Evolutionary conservation across 2,888 invertebrate genomes (phyloP).

Genomic region (Onchidella celtica): DNA sequence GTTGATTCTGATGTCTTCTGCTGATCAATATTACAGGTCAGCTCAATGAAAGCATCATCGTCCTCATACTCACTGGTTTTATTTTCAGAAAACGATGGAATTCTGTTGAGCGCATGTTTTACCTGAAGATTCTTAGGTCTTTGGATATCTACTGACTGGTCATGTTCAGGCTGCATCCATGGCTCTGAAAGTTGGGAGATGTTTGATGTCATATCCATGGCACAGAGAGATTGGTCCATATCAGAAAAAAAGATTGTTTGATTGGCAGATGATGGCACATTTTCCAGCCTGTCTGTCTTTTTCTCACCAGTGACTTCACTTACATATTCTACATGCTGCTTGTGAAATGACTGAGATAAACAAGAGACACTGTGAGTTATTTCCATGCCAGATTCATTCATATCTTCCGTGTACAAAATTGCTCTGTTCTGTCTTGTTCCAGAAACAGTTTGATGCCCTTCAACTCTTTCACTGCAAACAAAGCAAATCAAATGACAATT

Average conservation of each 20-base stretch:
- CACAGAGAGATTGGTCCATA: slow-evolving; percentile 14
- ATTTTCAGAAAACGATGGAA: slow-evolving; percentile 37
- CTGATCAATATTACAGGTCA: background rate
- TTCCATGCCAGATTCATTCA: slow-evolving; percentile 24
- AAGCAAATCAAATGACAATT: background rate
- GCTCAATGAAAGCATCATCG: background rate
- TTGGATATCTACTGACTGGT: background rate
- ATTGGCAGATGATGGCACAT: background rate
- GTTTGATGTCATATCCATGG: slow-evolving; percentile 38
- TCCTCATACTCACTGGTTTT: background rate
- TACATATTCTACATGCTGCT: background rate
- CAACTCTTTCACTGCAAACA: background rate
- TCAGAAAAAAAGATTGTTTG: slow-evolving; percentile 24
- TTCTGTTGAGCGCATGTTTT: slow-evolving; percentile 12
- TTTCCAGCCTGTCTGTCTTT: background rate
- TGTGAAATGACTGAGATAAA: background rate
- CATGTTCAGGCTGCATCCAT: background rate
- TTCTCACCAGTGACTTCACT: background rate
- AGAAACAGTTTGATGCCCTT: background rate
- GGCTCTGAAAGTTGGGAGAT: slow-evolving; percentile 21
- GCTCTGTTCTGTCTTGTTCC: slow-evolving; percentile 6
- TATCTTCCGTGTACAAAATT: background rate
- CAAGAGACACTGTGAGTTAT: background rate
- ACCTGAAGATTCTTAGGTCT: background rate
- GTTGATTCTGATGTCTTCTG: slow-evolving; percentile 1